A percentile compares a stretch with the other conserved stretches of the same genome.
Conservation (phyloP, 1,140 invertebrate species). For the Philopotamus ludificatus region DNA sequence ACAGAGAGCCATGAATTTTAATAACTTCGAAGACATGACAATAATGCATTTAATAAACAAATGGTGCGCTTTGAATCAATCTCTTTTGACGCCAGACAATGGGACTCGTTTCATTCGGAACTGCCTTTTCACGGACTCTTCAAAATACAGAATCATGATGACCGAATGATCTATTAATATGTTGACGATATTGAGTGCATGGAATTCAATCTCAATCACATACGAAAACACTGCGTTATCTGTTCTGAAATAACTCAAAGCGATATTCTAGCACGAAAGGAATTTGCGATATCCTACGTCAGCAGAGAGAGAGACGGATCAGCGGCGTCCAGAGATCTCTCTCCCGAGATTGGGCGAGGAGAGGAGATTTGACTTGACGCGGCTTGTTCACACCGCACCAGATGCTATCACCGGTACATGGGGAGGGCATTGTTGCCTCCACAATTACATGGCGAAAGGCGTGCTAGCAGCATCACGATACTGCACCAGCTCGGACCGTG, state of each 20-base stretch:
- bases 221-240: no score
- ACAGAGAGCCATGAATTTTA: conserved; percentile 22
- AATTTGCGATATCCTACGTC: no score
- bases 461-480: conserved; percentile 19
- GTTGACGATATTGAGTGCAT: no score
- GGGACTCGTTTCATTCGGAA: no score
- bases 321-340: conserved; percentile 14
- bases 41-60: no score
- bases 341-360: conserved; percentile 2
- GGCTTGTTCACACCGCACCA: conserved; percentile 20
- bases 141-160: no score
- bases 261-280: no score
- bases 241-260: no score
- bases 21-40: conserved; percentile 12
- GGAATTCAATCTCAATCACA: no score
- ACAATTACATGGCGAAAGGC: conserved; percentile 11
- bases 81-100: conserved; percentile 8
- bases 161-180: no score
- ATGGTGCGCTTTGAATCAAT: not conserved
- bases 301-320: conserved; percentile 8
- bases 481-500: not conserved
- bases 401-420: conserved; percentile 13
- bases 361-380: conserved; percentile 22
- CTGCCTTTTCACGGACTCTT: no score
- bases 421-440: not conserved